Evolutionary conservation across 2,888 invertebrate species (phyloP), one percentile per base, ranked within the genome.

Genomic region (Bursaphelenchus okinawaensis): DNA sequence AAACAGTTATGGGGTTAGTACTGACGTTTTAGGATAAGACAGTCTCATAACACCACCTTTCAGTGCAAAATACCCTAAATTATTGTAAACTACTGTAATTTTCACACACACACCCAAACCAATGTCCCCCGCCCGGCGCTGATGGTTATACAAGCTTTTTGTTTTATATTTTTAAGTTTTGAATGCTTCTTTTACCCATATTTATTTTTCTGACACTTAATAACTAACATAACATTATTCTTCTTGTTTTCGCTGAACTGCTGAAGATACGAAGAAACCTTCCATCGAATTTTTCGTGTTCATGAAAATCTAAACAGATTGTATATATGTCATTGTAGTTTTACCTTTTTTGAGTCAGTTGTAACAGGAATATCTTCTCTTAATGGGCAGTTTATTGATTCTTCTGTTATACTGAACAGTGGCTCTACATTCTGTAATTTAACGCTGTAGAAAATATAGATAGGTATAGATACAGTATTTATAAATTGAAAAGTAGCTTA

Each of bases 321-420:
- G 19, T 16, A 6, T 1, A 54, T 3, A n/a, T 54, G 54, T 54
- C 16, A 1, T 27, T 28, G 20, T 9, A 26, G 12, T 19, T 24
- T 20, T 20, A 61, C 61, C 63, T n/a, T 24, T 64, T 62, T 29
- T 7, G 20, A 8, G 63, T 63, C 65, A 19, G 65, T 12, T 24
- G 24, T 40, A 26, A 52, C 51, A 19, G 63, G 29, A 16, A 28
- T 27, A 29, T 68, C 68, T n/a, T 68, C 71, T 23, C 68, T 64
- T 54, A 68, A 27, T 2, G 69, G 69, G 51, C 68, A 68, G 55
- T 68, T 56, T 8, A 68, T 68, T n/a, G 68, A 20, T 40, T 68
- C 68, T 51, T 68, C 68, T 26, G 71, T 58, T 27, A 68, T 60
- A 40, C 70, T 71, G 66, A 71, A 68, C 68, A 68, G 27, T 8